A percentile compares a stretch with the other conserved stretches of the same genome.
Evolutionary conservation across 2,888 invertebrate species (phyloP).

Genomic region (Cheilosia grossa): DNA sequence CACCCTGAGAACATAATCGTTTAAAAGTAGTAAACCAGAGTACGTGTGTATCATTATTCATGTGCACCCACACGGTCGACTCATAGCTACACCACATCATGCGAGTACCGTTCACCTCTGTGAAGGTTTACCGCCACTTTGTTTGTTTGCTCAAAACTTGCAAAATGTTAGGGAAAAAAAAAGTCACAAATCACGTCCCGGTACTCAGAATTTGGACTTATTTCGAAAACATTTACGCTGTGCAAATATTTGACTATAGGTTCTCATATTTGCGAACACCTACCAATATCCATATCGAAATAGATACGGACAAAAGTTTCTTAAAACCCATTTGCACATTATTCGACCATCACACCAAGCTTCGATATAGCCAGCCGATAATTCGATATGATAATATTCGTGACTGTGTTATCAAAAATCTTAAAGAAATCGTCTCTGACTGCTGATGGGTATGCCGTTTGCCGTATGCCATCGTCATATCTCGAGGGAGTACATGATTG

Average conservation of each 20-base stretch:
- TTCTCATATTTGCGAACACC: conserved; percentile 14
- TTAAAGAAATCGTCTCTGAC: neutral
- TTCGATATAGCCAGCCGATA: conserved; percentile 18
- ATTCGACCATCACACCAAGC: neutral
- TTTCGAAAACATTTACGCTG: conserved; percentile 18
- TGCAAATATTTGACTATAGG: conserved; percentile 25
- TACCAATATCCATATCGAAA: conserved; percentile 13
- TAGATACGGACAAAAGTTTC: conserved; percentile 7
- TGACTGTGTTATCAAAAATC: conserved; percentile 51
- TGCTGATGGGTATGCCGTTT: too few species aligned
- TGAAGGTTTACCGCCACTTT: conserved; percentile 43
- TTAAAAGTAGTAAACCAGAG: conserved; percentile 19
- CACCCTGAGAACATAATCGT: conserved; percentile 37
- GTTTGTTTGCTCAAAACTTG: conserved; percentile 3
- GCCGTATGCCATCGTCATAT: conserved; percentile 26
- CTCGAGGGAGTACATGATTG: conserved; percentile 1
- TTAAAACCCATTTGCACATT: conserved; percentile 24
- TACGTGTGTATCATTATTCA: conserved; percentile 59
- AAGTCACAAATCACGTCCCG: conserved; percentile 20
- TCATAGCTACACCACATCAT: neutral
- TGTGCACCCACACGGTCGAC: conserved; percentile 39
- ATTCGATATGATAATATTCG: conserved; percentile 47
- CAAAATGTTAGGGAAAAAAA: neutral
- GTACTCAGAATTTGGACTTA: conserved; percentile 36
- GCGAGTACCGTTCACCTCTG: conserved; percentile 3